These are phyloP conservation scores for Macrotrachela quadricornifera DNA, from an alignment of 1,140 invertebrate genomes.

Conservation along the genomic window DNA sequence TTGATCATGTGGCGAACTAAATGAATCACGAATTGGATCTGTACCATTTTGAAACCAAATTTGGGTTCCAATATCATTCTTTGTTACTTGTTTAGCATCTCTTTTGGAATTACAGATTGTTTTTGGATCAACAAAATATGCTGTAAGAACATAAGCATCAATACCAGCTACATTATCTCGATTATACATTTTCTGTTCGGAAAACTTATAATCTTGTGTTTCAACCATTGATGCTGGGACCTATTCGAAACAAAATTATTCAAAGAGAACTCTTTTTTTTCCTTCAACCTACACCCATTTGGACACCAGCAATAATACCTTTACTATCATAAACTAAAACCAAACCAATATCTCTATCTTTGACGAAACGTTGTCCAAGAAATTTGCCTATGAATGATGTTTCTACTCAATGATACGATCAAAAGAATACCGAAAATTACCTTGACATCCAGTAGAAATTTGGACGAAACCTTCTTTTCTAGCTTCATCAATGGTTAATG, in stretches of 20 bases:
- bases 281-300: slow-evolving; percentile 15
- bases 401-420: no score
- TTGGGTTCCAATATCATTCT: slow-evolving; percentile 5
- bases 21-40: slow-evolving; percentile 7
- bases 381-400: slow-evolving; percentile 11
- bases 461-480: background rate
- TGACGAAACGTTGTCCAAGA: slow-evolving; percentile 20
- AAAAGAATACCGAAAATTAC: no score
- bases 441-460: background rate
- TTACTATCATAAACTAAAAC: slow-evolving; percentile 20
- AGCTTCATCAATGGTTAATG: slow-evolving; percentile 1
- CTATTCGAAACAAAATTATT: no score
- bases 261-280: background rate
- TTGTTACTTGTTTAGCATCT: background rate
- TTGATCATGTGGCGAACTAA: slow-evolving; percentile 13
- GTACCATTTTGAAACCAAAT: slow-evolving; percentile 10
- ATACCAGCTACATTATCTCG: background rate
- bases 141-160: slow-evolving; percentile 5
- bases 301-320: slow-evolving; percentile 25
- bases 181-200: background rate
- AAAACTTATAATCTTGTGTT: background rate
- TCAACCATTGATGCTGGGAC: background rate
- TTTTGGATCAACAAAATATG: slow-evolving; percentile 9
- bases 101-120: background rate
- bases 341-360: slow-evolving; percentile 15